A percentile compares a stretch with the other conserved stretches of the same genome.
phyloP scores from a whole-genome alignment of 2,888 invertebrate species.

The Chymomyza amoena region DNA sequence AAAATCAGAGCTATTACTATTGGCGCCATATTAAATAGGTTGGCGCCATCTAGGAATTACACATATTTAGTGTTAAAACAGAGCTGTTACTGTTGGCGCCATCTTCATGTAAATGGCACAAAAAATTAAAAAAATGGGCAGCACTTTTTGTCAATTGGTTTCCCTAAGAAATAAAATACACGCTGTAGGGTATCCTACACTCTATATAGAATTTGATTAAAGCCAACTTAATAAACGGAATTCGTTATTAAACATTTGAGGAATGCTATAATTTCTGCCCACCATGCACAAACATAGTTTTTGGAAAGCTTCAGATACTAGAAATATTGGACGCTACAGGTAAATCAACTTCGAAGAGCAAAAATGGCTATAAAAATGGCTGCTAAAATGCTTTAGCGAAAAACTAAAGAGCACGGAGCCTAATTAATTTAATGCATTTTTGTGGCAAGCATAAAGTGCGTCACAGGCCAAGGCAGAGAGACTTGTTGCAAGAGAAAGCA shows the following conservation, averaged over 20 bases:
- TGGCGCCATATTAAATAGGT: no score
- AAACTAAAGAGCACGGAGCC: not conserved
- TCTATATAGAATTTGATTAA: no score
- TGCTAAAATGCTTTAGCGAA: not conserved
- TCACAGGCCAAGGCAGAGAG: not conserved
- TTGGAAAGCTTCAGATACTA: not conserved
- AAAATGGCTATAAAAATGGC: not conserved
- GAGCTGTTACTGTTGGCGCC: no score
- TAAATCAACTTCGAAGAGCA: not conserved
- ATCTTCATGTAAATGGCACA: no score
- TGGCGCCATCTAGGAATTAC: no score
- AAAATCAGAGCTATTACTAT: no score
- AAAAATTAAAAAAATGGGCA: no score
- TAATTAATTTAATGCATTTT: constrained; percentile 18
- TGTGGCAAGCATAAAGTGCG: constrained; percentile 14
- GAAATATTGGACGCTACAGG: not conserved
- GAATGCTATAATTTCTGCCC: not conserved
- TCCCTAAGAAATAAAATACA: no score
- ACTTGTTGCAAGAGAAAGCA: not conserved
- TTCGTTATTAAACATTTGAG: not conserved
- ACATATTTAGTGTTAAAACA: no score
- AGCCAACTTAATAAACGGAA: no score
- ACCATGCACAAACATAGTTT: not conserved
- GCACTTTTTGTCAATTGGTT: no score
- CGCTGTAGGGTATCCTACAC: not conserved